These are phyloP conservation scores for Rhimphoctona megacephalus DNA, from an alignment of 2,888 invertebrate genomes.

Conservation along the genomic window DNA sequence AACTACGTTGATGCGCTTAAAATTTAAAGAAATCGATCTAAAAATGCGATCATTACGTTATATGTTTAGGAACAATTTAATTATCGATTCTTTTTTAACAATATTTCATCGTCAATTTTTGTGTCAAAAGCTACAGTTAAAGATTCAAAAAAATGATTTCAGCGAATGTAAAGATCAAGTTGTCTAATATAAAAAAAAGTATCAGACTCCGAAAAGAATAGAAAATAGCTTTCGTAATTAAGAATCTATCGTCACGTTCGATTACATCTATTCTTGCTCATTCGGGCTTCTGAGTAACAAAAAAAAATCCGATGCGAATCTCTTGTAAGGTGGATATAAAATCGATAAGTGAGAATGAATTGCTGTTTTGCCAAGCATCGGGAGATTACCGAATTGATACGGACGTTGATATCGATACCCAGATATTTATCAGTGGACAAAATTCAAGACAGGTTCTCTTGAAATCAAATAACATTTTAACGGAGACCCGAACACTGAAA, in stretches of 20 bases:
- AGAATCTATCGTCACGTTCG: constrained; percentile 23
- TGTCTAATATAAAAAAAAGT: not conserved
- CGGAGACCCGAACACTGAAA: not conserved
- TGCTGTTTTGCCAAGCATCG: not conserved
- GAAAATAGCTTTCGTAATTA: constrained; percentile 9
- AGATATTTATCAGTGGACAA: not conserved
- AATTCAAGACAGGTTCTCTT: not conserved
- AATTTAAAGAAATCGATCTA: too few relatives aligned
- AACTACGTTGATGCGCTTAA: too few relatives aligned
- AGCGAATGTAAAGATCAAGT: not conserved
- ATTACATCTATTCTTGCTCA: constrained; percentile 35
- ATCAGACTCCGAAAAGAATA: not conserved
- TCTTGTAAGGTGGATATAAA: not conserved
- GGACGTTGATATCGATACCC: not conserved
- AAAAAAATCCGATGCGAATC: constrained; percentile 9
- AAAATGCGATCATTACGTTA: too few relatives aligned
- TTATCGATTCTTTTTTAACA: too few relatives aligned
- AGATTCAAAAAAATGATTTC: not conserved
- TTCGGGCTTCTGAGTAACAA: not conserved
- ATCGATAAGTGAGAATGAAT: not conserved
- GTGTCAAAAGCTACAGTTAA: not conserved
- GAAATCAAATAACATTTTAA: not conserved
- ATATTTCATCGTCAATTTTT: not conserved
- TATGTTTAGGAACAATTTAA: too few relatives aligned
- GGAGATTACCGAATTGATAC: not conserved